A percentile compares a stretch with the other conserved stretches of the same genome.
These are phyloP conservation scores for Papilio dardanus DNA, from an alignment of 1,140 invertebrate species.

Conservation along the genomic window DNA sequence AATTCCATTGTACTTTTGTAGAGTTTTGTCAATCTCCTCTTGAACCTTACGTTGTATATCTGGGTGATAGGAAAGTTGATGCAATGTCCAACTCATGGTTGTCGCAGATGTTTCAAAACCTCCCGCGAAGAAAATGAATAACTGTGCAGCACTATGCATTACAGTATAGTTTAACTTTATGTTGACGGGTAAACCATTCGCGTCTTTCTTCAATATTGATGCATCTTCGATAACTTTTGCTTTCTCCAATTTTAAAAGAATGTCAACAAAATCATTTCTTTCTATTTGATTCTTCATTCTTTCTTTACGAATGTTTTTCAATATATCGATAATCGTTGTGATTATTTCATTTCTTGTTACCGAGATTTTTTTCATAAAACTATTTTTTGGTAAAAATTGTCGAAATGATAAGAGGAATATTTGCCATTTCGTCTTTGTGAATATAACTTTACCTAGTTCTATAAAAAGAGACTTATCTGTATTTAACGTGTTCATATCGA, in stretches of 20 bases:
- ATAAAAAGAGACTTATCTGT: conserved; percentile 38
- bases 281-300: background rate
- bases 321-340: conserved; percentile 15
- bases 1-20: conserved; percentile 43
- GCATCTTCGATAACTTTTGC: conserved; percentile 17
- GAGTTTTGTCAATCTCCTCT: conserved; percentile 42
- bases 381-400: conserved; percentile 27
- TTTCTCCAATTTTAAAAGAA: conserved; percentile 35
- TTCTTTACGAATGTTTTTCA: conserved; percentile 25
- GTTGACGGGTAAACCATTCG: conserved; percentile 33
- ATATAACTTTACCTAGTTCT: conserved; percentile 32
- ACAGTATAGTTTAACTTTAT: conserved; percentile 31
- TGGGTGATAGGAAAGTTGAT: conserved; percentile 41
- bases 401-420: conserved; percentile 29
- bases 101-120: conserved; percentile 47
- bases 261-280: conserved; percentile 34
- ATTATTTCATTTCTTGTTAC: conserved; percentile 25
- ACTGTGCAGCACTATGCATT: conserved; percentile 37
- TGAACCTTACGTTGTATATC: conserved; percentile 42
- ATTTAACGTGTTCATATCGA: conserved; percentile 48
- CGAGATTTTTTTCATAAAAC: conserved; percentile 28
- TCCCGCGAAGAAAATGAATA: conserved; percentile 45
- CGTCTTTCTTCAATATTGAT: conserved; percentile 24
- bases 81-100: conserved; percentile 37
- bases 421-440: conserved; percentile 36